These are phyloP conservation scores for Tipula lateralis DNA, from an alignment of 2,888 invertebrate genomes.

Conservation along the genomic window DNA sequence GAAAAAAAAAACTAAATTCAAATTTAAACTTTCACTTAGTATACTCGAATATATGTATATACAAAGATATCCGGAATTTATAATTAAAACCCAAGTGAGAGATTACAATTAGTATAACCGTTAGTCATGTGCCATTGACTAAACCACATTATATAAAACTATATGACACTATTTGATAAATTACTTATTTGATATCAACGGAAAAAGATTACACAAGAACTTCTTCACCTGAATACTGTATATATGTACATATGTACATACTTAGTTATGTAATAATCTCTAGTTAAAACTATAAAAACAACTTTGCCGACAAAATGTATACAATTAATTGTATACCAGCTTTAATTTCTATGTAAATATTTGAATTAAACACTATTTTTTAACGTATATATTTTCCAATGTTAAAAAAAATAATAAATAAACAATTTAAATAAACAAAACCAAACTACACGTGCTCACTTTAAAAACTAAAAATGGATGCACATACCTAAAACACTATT, in stretches of 20 bases:
- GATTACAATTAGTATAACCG: not conserved
- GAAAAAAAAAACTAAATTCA: not conserved
- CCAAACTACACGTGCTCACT: not conserved
- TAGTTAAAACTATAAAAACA: not conserved
- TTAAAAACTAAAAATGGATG: conserved; percentile 3
- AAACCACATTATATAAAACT: not conserved
- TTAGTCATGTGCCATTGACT: not conserved
- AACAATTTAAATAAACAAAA: conserved; percentile 4
- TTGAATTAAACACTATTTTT: conserved; percentile 24
- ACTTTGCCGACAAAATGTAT: not conserved
- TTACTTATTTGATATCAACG: not conserved
- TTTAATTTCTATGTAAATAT: not conserved
- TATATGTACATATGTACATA: not conserved
- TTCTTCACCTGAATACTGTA: not conserved
- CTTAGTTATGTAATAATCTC: not conserved
- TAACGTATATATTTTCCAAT: not conserved
- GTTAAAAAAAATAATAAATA: conserved; percentile 2
- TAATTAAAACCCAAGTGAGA: not conserved
- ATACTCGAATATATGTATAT: too few species aligned
- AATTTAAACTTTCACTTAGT: not conserved
- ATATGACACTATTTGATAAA: not conserved
- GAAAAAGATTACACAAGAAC: not conserved
- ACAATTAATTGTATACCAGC: not conserved
- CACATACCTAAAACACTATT: not conserved
- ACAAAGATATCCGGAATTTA: not conserved